Evolutionary conservation across 1,140 invertebrate species (phyloP).

Genomic region (Anadara kagoshimensis): DNA sequence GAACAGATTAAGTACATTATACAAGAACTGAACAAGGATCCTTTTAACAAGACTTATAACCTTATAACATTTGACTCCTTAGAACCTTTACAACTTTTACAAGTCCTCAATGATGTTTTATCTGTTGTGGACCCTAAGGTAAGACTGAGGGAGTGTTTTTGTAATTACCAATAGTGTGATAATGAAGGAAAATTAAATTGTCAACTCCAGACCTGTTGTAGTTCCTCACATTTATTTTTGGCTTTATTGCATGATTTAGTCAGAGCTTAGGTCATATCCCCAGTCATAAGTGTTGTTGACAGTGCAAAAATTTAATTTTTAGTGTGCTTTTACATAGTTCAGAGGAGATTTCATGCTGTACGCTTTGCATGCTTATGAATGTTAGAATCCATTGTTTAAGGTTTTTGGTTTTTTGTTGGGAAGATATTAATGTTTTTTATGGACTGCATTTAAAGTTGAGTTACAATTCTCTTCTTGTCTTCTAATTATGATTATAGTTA

Average conservation of each 20-base stretch:
- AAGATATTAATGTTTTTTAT: too few species aligned
- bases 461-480: too few species aligned
- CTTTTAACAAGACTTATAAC: constrained; percentile 86
- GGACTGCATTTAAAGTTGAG: too few species aligned
- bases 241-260: not conserved
- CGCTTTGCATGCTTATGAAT: too few species aligned
- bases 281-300: not conserved
- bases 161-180: not conserved
- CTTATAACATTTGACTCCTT: constrained; percentile 90
- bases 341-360: too few species aligned
- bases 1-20: constrained; percentile 88
- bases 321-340: too few species aligned
- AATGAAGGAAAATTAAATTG: not conserved
- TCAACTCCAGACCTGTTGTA: not conserved
- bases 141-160: constrained; percentile 11
- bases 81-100: constrained; percentile 83
- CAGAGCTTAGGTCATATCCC: not conserved
- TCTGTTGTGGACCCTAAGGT: constrained; percentile 80
- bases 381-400: too few species aligned
- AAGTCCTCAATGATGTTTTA: constrained; percentile 83
- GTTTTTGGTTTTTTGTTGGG: too few species aligned
- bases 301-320: too few species aligned
- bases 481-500: too few species aligned
- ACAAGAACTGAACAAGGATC: constrained; percentile 83
- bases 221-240: not conserved